phyloP scores from a whole-genome alignment of 2,113 vertebrate species.

The Cyanoderma ruficeps region DNA sequence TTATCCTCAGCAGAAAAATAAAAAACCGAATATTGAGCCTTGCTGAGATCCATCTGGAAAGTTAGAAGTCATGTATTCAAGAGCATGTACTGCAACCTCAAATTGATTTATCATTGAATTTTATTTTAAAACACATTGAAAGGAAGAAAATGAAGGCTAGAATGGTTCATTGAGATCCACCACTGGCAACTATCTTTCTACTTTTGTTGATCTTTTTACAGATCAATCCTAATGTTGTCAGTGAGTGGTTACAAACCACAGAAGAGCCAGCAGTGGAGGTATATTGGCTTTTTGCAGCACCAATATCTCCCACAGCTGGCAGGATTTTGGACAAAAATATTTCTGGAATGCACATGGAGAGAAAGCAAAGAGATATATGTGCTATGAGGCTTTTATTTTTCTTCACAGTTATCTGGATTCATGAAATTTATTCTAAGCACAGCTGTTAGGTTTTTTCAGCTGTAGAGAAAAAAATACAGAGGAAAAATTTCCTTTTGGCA shows the following conservation, averaged over 20 bases:
- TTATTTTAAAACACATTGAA: not conserved
- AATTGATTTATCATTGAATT: not conserved
- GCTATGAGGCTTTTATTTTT: not conserved
- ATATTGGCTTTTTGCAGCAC: not conserved
- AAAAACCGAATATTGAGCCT: not conserved
- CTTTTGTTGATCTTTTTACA: not conserved
- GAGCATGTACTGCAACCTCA: not conserved
- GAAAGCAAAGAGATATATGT: not conserved
- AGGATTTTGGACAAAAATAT: constrained; percentile 6
- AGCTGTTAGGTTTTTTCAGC: not conserved
- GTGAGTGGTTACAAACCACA: not conserved
- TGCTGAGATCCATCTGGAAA: not conserved
- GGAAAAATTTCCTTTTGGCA: not conserved
- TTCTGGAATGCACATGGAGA: not conserved
- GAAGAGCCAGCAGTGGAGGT: not conserved
- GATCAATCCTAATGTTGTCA: not conserved
- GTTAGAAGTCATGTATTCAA: not conserved
- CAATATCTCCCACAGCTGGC: not conserved
- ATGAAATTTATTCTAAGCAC: not conserved
- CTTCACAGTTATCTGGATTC: not conserved
- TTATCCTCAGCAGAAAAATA: not conserved
- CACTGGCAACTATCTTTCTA: not conserved
- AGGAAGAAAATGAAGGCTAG: not conserved
- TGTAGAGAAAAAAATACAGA: not conserved
- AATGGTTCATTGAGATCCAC: not conserved